Conservation (phyloP, 1,140 invertebrate genomes). For the Drosophila tsacasi region DNA sequence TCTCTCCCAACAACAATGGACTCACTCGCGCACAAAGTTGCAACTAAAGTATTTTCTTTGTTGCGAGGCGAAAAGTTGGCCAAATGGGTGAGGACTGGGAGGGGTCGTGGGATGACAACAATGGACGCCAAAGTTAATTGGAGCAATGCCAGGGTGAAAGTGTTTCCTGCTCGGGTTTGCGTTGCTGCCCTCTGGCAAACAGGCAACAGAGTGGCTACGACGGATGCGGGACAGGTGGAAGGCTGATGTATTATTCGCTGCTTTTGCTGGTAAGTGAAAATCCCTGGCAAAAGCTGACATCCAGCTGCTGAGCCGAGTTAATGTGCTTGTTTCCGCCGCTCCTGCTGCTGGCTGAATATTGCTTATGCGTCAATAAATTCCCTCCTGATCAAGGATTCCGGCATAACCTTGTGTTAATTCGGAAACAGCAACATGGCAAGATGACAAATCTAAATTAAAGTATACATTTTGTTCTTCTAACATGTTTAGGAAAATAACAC, state of each 20-base stretch:
- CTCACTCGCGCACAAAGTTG: constrained; percentile 11
- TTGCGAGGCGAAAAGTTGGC: constrained; percentile 1
- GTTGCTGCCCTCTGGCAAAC: constrained; percentile 21
- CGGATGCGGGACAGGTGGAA: constrained; percentile 1
- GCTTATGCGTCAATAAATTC: constrained; percentile 16
- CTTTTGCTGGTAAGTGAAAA: constrained; percentile 16
- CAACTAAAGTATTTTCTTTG: constrained; percentile 17
- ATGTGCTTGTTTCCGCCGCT: constrained; percentile 7
- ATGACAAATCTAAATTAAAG: constrained; percentile 2
- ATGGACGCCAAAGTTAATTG: constrained; percentile 68
- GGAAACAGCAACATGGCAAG: not conserved
- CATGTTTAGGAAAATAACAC: too few relatives aligned
- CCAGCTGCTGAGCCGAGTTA: constrained; percentile 23
- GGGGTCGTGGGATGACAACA: constrained; percentile 48
- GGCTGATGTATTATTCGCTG: constrained; percentile 37
- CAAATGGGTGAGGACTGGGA: not conserved
- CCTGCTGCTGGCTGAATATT: constrained; percentile 10
- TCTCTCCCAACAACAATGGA: constrained; percentile 27
- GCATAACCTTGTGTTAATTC: not conserved
- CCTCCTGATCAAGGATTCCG: constrained; percentile 1
- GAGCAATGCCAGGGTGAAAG: constrained; percentile 42
- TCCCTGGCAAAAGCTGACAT: constrained; percentile 43
- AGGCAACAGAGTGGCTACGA: constrained; percentile 4
- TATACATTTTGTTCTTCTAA: not conserved
- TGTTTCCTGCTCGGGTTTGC: constrained; percentile 26